Conservation (phyloP, 1,140 invertebrate genomes). For the Schlechtendalia chinensis region DNA sequence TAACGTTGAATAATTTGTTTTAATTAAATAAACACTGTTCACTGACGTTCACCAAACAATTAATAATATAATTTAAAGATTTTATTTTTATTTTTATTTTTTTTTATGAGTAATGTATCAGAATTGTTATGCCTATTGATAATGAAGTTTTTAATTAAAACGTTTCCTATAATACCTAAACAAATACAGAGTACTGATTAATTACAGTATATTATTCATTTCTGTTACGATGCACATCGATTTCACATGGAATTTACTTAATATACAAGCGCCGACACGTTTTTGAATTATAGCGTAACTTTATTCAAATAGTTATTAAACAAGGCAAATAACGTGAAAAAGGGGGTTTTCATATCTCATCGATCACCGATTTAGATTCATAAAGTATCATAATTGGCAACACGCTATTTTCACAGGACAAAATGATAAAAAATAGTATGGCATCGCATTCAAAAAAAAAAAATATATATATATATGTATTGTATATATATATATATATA, state of each 20-base stretch:
- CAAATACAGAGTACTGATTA: not conserved
- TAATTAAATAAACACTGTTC: not conserved
- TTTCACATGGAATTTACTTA: not conserved
- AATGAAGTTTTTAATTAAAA: conserved; percentile 15
- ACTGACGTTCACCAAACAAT: not conserved
- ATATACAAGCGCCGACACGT: not conserved
- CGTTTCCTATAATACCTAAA: not conserved
- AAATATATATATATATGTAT: too few species aligned
- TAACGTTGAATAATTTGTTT: not conserved
- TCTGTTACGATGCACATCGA: not conserved
- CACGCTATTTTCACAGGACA: too few species aligned
- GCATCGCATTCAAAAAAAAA: too few species aligned
- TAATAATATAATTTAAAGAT: not conserved
- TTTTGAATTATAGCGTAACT: not conserved
- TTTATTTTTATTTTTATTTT: not conserved
- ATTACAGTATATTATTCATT: not conserved
- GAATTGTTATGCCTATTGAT: not conserved
- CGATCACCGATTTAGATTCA: too few species aligned
- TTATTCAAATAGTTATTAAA: not conserved
- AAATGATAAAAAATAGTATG: too few species aligned
- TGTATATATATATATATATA: too few species aligned
- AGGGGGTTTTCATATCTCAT: too few species aligned
- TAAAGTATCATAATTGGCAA: too few species aligned
- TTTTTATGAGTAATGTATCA: not conserved
- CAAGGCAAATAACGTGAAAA: not conserved